phyloP scores from a whole-genome alignment of 2,113 vertebrate genomes.

The Pygoscelis antarcticus region DNA sequence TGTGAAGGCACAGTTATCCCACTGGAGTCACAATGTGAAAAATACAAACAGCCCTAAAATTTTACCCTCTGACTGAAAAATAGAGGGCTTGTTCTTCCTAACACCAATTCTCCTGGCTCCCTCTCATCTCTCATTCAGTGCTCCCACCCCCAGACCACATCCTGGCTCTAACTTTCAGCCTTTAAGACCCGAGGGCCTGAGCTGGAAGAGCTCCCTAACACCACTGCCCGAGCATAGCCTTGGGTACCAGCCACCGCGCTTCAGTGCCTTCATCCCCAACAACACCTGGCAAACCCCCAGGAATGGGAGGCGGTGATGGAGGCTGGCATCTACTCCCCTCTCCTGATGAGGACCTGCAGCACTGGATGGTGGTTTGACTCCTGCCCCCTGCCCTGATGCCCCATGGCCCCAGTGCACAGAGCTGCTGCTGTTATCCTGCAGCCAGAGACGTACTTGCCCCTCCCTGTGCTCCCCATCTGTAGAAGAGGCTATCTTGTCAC shows the following conservation, averaged over 20 bases:
- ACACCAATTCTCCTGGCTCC: not conserved
- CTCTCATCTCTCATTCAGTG: not conserved
- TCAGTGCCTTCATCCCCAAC: not conserved
- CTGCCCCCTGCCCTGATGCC: not conserved
- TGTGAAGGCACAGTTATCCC: slow-evolving; percentile 39
- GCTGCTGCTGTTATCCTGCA: not conserved
- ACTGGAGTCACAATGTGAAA: not conserved
- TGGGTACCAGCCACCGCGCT: rapidly evolving
- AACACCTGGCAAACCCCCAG: not conserved
- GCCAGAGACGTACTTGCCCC: not conserved
- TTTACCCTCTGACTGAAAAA: not conserved
- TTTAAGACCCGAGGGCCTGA: not conserved
- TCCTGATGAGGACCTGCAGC: not conserved
- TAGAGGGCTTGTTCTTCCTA: not conserved
- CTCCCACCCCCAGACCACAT: not conserved
- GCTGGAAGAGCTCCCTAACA: not conserved
- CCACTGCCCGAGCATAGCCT: not conserved
- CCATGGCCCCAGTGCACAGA: not conserved
- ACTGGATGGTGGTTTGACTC: not conserved
- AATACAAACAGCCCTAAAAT: not conserved
- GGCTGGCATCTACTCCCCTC: not conserved
- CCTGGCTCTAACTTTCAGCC: not conserved
- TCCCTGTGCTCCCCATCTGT: not conserved
- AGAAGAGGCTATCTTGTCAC: not conserved
- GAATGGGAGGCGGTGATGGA: not conserved